Evolutionary conservation across 1,140 invertebrate genomes (phyloP).

Genomic region (Oncopodura yosiiana): DNA sequence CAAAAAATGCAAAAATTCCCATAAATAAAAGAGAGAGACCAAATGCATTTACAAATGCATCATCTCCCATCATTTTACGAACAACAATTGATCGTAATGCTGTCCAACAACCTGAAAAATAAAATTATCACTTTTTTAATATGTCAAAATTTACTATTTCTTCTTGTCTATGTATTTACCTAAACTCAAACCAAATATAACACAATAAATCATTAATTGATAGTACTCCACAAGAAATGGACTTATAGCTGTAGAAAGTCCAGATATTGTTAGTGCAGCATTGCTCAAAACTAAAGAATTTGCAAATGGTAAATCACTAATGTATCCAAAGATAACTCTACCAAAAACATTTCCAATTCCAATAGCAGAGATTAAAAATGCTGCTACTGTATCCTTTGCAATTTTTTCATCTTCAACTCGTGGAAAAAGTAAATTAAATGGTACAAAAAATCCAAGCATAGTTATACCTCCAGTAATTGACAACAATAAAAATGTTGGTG

Average conservation of each 20-base stretch:
- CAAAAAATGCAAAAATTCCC: slow-evolving; percentile 19
- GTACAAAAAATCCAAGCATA: slow-evolving; percentile 27
- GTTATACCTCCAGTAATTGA: slow-evolving; percentile 18
- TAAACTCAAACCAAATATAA: slow-evolving; percentile 15
- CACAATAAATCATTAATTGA: slow-evolving; percentile 1
- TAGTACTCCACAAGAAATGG: slow-evolving; percentile 5
- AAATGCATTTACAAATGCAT: slow-evolving; percentile 29
- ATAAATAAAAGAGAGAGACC: slow-evolving; percentile 28
- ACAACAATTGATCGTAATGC: slow-evolving; percentile 18
- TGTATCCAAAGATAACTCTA: slow-evolving; percentile 6
- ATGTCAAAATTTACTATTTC: neutral
- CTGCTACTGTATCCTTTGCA: neutral
- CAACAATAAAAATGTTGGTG: slow-evolving; percentile 20
- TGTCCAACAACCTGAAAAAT: slow-evolving; percentile 1
- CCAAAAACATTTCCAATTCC: slow-evolving; percentile 13
- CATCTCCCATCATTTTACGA: slow-evolving; percentile 20
- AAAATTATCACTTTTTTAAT: neutral
- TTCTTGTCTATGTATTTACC: slow-evolving; percentile 1
- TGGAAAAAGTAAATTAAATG: slow-evolving; percentile 14
- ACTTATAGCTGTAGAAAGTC: slow-evolving; percentile 5
- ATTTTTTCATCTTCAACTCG: neutral
- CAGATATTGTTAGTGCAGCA: neutral
- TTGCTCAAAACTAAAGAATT: slow-evolving; percentile 20
- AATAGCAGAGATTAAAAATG: slow-evolving; percentile 1
- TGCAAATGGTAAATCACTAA: slow-evolving; percentile 1